These are phyloP conservation scores for Pogonus chalceus DNA, from an alignment of 1,140 invertebrate species.

Conservation along the genomic window DNA sequence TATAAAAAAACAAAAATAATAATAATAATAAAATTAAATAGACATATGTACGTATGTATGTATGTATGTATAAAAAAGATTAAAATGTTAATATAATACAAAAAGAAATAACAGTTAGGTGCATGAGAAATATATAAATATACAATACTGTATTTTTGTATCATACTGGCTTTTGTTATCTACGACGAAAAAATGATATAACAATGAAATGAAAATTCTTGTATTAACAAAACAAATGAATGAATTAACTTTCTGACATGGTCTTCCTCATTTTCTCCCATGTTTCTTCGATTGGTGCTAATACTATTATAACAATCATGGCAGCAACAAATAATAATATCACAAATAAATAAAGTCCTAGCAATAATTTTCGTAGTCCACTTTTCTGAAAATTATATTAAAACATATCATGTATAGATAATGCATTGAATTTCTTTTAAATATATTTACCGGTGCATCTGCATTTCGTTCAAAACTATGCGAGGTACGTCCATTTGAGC, in stretches of 20 bases:
- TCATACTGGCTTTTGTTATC: too few species aligned
- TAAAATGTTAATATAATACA: too few species aligned
- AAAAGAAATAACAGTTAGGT: background rate
- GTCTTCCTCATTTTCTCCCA: slow-evolving; percentile 14
- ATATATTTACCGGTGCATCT: slow-evolving; percentile 62
- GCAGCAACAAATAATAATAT: slow-evolving; percentile 50
- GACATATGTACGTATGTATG: too few species aligned
- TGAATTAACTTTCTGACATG: background rate
- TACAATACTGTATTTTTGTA: background rate
- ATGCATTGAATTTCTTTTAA: slow-evolving; percentile 8
- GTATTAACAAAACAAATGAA: background rate
- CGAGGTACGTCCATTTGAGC: slow-evolving; percentile 45
- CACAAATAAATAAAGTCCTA: slow-evolving; percentile 62
- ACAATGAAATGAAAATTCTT: background rate
- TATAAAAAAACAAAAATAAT: too few species aligned
- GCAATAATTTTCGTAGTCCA: slow-evolving; percentile 57
- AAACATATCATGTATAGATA: slow-evolving; percentile 15
- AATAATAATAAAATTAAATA: too few species aligned
- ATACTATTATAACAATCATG: slow-evolving; percentile 58
- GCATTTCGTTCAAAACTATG: slow-evolving; percentile 53
- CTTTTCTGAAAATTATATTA: slow-evolving; percentile 52
- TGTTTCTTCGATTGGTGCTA: slow-evolving; percentile 61
- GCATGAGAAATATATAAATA: background rate
- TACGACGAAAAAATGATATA: background rate
- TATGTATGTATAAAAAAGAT: too few species aligned